phyloP scores from a whole-genome alignment of 2,113 vertebrate species.

The Triplophysa dalaica region DNA sequence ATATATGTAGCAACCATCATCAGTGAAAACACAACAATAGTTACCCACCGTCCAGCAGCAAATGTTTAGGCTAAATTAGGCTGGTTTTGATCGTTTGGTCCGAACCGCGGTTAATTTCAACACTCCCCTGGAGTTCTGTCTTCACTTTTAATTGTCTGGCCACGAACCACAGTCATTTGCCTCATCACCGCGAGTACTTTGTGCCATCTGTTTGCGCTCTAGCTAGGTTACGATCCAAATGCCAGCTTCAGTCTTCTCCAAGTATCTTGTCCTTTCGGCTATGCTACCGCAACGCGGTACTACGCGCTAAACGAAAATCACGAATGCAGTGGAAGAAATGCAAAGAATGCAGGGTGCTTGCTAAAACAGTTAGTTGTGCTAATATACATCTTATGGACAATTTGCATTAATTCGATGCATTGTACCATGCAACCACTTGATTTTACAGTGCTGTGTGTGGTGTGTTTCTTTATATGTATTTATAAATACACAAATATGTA shows the following conservation, averaged over 20 bases:
- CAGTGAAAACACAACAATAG: not conserved
- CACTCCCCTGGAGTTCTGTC: not conserved
- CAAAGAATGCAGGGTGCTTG: not conserved
- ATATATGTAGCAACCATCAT: constrained; percentile 6
- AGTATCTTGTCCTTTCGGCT: too few relatives aligned
- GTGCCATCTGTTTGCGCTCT: not conserved
- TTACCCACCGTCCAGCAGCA: not conserved
- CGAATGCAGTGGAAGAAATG: not conserved
- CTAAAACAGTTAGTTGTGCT: not conserved
- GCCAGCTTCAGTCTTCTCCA: not conserved
- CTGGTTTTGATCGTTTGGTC: not conserved
- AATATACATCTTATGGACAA: too few relatives aligned
- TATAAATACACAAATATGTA: too few relatives aligned
- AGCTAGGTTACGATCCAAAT: not conserved
- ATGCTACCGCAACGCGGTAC: too few relatives aligned
- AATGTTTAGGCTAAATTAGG: not conserved
- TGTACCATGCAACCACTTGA: too few relatives aligned
- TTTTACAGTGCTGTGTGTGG: too few relatives aligned
- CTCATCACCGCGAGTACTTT: not conserved
- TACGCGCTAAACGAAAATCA: too few relatives aligned
- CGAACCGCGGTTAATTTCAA: not conserved
- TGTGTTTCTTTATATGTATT: too few relatives aligned
- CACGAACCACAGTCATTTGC: not conserved
- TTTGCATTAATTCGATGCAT: too few relatives aligned
- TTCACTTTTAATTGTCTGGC: not conserved